phyloP scores from a whole-genome alignment of 2,888 invertebrate genomes.

The Dicyrtomina minuta region DNA sequence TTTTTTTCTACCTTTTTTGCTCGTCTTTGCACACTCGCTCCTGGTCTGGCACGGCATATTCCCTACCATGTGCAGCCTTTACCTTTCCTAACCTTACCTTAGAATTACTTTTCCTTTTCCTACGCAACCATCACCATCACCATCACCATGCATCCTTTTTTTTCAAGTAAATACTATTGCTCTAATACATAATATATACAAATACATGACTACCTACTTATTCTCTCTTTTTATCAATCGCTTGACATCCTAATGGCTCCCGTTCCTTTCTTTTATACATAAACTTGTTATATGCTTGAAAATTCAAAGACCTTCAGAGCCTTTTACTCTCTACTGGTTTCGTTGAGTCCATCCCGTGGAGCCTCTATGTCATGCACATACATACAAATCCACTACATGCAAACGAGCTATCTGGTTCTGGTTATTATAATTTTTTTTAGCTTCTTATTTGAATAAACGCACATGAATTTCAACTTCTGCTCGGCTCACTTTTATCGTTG shows the following conservation, averaged over 20 bases:
- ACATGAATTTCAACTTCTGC: neutral
- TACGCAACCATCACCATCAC: neutral
- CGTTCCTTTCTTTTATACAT: neutral
- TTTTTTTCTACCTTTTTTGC: slow-evolving; percentile 19
- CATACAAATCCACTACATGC: neutral
- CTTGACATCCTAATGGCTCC: slow-evolving; percentile 19
- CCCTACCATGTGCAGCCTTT: no score
- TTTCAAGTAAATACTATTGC: no score
- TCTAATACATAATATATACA: no score
- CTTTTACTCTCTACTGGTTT: neutral
- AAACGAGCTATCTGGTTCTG: neutral
- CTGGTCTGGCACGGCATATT: no score
- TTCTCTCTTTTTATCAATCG: slow-evolving; percentile 19
- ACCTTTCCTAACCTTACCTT: neutral
- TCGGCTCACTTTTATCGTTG: no score
- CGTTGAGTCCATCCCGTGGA: neutral
- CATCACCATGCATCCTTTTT: neutral
- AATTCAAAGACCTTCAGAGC: neutral
- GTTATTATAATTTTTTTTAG: neutral
- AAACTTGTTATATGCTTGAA: no score
- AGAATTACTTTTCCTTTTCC: neutral
- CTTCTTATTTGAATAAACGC: neutral
- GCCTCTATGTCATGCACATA: neutral
- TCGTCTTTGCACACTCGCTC: neutral
- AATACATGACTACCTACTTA: no score